These are phyloP conservation scores for Tinea semifulvella DNA, from an alignment of 2,888 invertebrate genomes.

Conservation along the genomic window DNA sequence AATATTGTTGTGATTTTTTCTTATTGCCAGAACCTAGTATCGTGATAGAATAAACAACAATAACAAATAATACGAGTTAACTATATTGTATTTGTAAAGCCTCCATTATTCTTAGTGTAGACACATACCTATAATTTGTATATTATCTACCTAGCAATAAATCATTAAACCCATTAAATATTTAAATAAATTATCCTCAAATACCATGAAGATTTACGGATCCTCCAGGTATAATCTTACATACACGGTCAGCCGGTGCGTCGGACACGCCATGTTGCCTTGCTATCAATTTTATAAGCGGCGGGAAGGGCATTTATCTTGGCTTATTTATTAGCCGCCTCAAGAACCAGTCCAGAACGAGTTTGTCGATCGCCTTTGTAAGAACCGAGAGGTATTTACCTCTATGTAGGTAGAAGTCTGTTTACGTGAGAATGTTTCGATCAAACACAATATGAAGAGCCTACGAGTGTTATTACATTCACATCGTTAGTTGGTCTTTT, in stretches of 20 bases:
- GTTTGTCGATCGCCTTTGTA: slow-evolving; percentile 36
- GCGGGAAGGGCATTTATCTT: slow-evolving; percentile 63
- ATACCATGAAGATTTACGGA: slow-evolving; percentile 11
- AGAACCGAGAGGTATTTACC: slow-evolving; percentile 30
- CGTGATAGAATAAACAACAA: too few relatives aligned
- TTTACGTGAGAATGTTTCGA: slow-evolving; percentile 24
- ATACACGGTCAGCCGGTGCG: slow-evolving; percentile 42
- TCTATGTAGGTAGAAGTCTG: slow-evolving; percentile 31
- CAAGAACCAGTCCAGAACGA: slow-evolving; percentile 48
- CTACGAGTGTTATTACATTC: too few relatives aligned
- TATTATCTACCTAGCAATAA: too few relatives aligned
- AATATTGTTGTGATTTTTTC: too few relatives aligned
- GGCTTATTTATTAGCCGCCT: slow-evolving; percentile 61
- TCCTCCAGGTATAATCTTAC: slow-evolving; percentile 32
- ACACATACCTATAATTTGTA: background rate
- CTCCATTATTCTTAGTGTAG: too few relatives aligned
- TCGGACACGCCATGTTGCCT: slow-evolving; percentile 43
- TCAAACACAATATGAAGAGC: too few relatives aligned
- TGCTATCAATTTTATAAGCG: slow-evolving; percentile 62
- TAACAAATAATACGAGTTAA: too few relatives aligned
- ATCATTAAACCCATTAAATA: slow-evolving; percentile 8
- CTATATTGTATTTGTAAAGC: too few relatives aligned
- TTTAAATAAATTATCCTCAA: slow-evolving; percentile 12
- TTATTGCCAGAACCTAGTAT: too few relatives aligned
- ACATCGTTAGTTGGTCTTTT: too few relatives aligned